Evolutionary conservation across 2,888 invertebrate species (phyloP), one percentile per base, ranked within the genome.

Genomic region (Diabrotica balteata): DNA sequence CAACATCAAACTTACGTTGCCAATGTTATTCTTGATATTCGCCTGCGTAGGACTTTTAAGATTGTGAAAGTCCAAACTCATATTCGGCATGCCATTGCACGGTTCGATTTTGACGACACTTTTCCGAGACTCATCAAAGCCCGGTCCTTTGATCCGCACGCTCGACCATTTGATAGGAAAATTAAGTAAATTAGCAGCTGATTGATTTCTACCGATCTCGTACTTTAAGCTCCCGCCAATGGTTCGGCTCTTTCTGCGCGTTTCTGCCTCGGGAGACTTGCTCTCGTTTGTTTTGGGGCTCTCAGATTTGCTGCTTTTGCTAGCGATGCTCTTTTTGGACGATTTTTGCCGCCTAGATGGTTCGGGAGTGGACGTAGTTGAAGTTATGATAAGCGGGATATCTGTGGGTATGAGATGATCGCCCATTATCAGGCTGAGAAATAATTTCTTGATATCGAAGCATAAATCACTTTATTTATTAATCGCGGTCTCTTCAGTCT

Each of bases 61-160:
- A 45, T 76, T 77, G 64, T 81, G 79, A 69, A 80, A 82, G 50
- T 83, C 81, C 63, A 77, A 72, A 10, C 75, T 79, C 65, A 76
- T 76, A 17, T 76, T 79, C 52, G 80, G 76, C 61, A 84, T 77
- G 75, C 89, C 89, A 82, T 89, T 89, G 85, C 89, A 89, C 73
- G 88, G 88, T 85, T 89, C 89, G 76, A 89, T 86, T 79, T 88
- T 88, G 74, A 90, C 89, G 76, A 88, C 85, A 81, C 88, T 88
- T 81, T 87, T 88, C 79, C 88, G 85, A 76, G 88, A 88, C 80
- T 89, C 89, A 75, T 88, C 88, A 82, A 87, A 88, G 73, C 88
- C 87, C 72, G 88, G 88, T 79, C 89, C 89, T 80, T 86, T 88
- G 73, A 89, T 88, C 73, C 89, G 86, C 76, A 90, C 89, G 74